phyloP scores from a whole-genome alignment of 2,888 invertebrate species.

The Lamproptera curius region DNA sequence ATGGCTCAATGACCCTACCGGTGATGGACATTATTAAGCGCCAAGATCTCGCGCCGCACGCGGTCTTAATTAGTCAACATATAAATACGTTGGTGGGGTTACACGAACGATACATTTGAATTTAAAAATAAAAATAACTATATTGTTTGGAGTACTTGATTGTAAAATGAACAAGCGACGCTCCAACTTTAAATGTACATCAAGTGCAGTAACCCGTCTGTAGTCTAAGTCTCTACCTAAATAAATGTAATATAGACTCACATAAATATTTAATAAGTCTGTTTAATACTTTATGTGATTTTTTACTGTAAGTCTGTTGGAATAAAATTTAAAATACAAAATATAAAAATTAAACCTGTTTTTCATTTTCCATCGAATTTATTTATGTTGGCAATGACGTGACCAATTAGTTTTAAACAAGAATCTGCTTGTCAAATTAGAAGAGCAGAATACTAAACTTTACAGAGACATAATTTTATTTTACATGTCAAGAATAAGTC shows the following conservation, averaged over 20 bases:
- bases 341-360: slow-evolving; percentile 39
- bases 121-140: slow-evolving; percentile 33
- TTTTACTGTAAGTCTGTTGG: slow-evolving; percentile 76
- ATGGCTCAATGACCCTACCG: slow-evolving; percentile 95
- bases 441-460: too few relatives aligned
- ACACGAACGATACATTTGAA: slow-evolving; percentile 58
- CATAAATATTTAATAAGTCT: slow-evolving; percentile 77
- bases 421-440: too few relatives aligned
- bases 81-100: slow-evolving; percentile 55
- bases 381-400: too few relatives aligned
- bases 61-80: slow-evolving; percentile 64
- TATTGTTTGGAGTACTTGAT: slow-evolving; percentile 30
- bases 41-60: slow-evolving; percentile 66
- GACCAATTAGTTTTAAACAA: too few relatives aligned
- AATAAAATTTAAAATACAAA: slow-evolving; percentile 70
- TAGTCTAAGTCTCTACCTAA: slow-evolving; percentile 76
- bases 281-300: slow-evolving; percentile 77
- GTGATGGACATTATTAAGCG: slow-evolving; percentile 90
- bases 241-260: slow-evolving; percentile 77
- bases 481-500: too few relatives aligned
- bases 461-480: too few relatives aligned
- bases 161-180: slow-evolving; percentile 57
- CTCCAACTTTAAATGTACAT: slow-evolving; percentile 68
- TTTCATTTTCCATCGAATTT: slow-evolving; percentile 23
- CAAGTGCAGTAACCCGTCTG: slow-evolving; percentile 69